Percentiles rank a stretch among this genome's conserved stretches.
Conservation (phyloP, 2,888 invertebrate species). For the Athalia cordata region DNA sequence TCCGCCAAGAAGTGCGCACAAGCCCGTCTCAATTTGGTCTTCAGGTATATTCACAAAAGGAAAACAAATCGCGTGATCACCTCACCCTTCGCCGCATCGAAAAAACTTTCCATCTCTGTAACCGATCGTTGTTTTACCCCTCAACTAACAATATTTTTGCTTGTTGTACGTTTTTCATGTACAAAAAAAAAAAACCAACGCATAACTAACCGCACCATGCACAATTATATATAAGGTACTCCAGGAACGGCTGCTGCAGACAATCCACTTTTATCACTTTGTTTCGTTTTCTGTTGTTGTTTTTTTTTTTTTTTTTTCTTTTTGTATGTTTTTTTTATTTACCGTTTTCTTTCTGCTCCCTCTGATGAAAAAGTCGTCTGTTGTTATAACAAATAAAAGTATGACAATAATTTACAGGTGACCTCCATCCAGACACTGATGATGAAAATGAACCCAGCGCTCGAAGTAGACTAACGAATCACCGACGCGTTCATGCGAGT, state of each 20-base stretch:
- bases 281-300: background rate
- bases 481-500: constrained; percentile 65
- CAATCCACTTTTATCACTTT: background rate
- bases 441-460: constrained; percentile 68
- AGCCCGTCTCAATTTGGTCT: background rate
- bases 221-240: too few relatives aligned
- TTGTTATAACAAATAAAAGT: background rate
- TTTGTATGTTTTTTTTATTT: background rate
- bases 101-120: too few relatives aligned
- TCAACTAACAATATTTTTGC: too few relatives aligned
- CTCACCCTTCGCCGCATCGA: too few relatives aligned
- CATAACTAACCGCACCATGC: too few relatives aligned
- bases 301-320: background rate
- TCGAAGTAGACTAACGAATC: constrained; percentile 64
- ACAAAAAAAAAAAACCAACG: too few relatives aligned
- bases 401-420: constrained; percentile 56
- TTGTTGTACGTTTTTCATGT: too few relatives aligned
- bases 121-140: too few relatives aligned
- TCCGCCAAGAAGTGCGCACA: background rate
- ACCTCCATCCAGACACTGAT: constrained; percentile 68
- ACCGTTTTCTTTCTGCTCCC: too few relatives aligned
- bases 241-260: too few relatives aligned
- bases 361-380: background rate
- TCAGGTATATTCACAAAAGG: background rate
- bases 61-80: background rate